Conservation (phyloP, 2,797 vertebrate species). For the Echeneis naucrates region DNA sequence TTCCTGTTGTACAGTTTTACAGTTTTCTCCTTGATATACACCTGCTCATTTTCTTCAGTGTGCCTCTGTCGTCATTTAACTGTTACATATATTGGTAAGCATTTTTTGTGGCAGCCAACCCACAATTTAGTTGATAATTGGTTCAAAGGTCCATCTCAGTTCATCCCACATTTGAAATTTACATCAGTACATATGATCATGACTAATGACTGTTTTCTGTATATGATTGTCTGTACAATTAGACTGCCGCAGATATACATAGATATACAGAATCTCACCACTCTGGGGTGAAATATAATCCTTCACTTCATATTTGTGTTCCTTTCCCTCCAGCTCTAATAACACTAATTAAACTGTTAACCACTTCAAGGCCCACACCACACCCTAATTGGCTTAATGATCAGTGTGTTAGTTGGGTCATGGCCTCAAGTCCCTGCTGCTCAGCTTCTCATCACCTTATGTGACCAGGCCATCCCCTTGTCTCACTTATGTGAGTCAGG, state of each 20-base stretch:
- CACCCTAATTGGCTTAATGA: conserved; percentile 74
- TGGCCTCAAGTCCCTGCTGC: conserved; percentile 39
- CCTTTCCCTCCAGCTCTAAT: conserved; percentile 69
- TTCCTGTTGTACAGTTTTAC: conserved; percentile 47
- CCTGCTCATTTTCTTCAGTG: conserved; percentile 6
- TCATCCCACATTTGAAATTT: neutral
- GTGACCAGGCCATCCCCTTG: conserved; percentile 47
- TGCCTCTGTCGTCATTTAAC: conserved; percentile 1
- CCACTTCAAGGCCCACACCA: conserved; percentile 72
- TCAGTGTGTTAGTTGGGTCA: conserved; percentile 56
- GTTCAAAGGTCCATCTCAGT: conserved; percentile 6
- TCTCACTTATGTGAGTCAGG: conserved; percentile 58
- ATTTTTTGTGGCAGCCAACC: conserved; percentile 16
- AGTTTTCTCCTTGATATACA: conserved; percentile 22
- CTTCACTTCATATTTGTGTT: conserved; percentile 56
- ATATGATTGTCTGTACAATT: neutral
- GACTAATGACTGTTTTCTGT: neutral
- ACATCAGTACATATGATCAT: neutral
- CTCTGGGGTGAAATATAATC: conserved; percentile 52
- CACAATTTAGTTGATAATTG: conserved; percentile 15
- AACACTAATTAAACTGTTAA: conserved; percentile 84
- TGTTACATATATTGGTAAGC: neutral
- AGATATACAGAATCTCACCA: conserved; percentile 12
- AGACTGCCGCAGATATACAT: neutral
- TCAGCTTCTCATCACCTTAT: conserved; percentile 46